Evolutionary conservation across 2,797 vertebrate species (phyloP).

Genomic region (Chaetodon trifasciatus): DNA sequence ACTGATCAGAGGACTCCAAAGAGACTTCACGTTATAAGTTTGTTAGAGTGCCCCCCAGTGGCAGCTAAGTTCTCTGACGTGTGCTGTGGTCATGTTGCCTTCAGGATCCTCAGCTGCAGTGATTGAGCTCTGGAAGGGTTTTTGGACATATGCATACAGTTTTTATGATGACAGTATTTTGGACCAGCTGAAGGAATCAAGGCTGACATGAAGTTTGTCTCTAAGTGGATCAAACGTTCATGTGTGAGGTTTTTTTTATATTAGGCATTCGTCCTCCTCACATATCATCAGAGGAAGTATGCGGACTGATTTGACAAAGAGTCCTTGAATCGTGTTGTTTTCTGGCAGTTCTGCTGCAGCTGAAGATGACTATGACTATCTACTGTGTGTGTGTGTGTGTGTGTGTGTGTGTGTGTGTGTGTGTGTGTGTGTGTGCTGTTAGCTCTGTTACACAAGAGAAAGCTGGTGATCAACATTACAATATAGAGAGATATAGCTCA

Average conservation of each 20-base stretch:
- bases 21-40: background rate
- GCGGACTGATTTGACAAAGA: no score
- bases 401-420: slow-evolving; percentile 4
- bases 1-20: no score
- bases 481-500: background rate
- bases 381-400: background rate
- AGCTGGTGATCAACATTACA: slow-evolving; percentile 41
- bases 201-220: no score
- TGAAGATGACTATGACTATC: no score
- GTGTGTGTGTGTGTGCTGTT: slow-evolving; percentile 5
- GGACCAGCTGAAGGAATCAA: no score
- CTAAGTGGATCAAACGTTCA: no score
- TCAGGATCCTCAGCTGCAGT: background rate
- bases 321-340: no score
- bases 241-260: no score
- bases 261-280: no score
- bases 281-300: no score
- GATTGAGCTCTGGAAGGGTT: background rate
- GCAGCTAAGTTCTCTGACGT: background rate
- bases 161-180: no score
- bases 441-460: background rate
- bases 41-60: background rate
- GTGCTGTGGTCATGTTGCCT: background rate
- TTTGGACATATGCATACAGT: no score
- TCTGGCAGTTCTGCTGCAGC: background rate